Conservation (phyloP, 1,140 invertebrate genomes). For the Euura saliciscinereae region DNA sequence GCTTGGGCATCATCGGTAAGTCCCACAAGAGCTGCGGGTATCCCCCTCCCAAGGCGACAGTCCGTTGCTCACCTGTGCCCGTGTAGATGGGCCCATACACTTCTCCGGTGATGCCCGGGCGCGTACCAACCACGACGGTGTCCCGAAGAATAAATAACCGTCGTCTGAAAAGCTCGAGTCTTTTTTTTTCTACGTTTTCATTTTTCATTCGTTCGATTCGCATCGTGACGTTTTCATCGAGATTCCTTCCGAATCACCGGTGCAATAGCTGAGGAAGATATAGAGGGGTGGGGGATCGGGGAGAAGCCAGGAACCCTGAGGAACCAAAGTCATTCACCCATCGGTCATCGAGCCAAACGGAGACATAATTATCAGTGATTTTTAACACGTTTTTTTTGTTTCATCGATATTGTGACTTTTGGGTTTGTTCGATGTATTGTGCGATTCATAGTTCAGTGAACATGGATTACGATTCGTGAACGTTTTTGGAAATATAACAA, state of each 20-base stretch:
- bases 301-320: conserved; percentile 28
- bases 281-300: conserved; percentile 29
- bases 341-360: conserved; percentile 38
- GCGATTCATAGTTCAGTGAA: background rate
- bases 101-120: conserved; percentile 41
- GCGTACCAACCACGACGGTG: conserved; percentile 8
- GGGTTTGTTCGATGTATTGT: background rate
- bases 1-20: background rate
- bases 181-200: too few relatives aligned
- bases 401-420: background rate
- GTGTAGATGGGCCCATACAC: conserved; percentile 44
- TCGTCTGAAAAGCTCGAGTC: too few relatives aligned
- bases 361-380: too few relatives aligned
- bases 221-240: too few relatives aligned
- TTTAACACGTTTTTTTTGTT: background rate
- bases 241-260: too few relatives aligned
- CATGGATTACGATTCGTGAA: background rate
- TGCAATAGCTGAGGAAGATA: background rate
- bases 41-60: conserved; percentile 24
- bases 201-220: too few relatives aligned
- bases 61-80: conserved; percentile 51
- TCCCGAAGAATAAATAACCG: too few relatives aligned
- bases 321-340: conserved; percentile 52
- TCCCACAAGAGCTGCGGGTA: background rate
- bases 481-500: background rate